These are phyloP conservation scores for Helogale parvula DNA, from an alignment of 2,113 vertebrate species.

Conservation along the genomic window DNA sequence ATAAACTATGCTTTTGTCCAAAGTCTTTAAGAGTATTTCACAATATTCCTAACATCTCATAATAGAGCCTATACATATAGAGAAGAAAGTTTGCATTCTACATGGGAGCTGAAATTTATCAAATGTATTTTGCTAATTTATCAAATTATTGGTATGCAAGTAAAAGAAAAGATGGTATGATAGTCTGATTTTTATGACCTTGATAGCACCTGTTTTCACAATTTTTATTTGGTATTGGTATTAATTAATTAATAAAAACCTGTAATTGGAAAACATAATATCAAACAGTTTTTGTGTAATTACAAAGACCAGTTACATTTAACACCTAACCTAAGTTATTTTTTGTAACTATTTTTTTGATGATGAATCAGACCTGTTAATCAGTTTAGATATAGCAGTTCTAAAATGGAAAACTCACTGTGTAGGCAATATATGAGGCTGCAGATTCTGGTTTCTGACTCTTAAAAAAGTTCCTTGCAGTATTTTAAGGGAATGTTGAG, in stretches of 20 bases:
- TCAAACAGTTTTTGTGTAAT: neutral
- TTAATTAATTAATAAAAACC: neutral
- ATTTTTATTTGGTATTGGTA: neutral
- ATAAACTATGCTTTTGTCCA: neutral
- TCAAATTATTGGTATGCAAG: neutral
- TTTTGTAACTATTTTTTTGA: neutral
- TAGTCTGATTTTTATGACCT: neutral
- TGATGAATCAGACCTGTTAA: neutral
- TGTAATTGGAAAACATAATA: neutral
- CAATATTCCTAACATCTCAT: neutral
- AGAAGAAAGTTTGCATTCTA: neutral
- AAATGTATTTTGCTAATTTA: neutral
- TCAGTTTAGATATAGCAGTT: constrained; percentile 4
- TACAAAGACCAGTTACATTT: neutral
- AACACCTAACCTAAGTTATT: neutral
- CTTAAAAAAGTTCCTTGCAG: neutral
- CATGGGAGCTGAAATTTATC: neutral
- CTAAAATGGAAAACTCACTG: neutral
- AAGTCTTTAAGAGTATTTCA: neutral
- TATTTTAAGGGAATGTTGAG: neutral
- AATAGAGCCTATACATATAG: neutral
- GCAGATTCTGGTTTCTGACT: neutral
- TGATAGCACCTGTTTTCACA: neutral
- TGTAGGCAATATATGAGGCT: neutral
- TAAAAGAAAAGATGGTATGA: neutral